phyloP scores from a whole-genome alignment of 2,797 vertebrate genomes.

The Dryobates pubescens region DNA sequence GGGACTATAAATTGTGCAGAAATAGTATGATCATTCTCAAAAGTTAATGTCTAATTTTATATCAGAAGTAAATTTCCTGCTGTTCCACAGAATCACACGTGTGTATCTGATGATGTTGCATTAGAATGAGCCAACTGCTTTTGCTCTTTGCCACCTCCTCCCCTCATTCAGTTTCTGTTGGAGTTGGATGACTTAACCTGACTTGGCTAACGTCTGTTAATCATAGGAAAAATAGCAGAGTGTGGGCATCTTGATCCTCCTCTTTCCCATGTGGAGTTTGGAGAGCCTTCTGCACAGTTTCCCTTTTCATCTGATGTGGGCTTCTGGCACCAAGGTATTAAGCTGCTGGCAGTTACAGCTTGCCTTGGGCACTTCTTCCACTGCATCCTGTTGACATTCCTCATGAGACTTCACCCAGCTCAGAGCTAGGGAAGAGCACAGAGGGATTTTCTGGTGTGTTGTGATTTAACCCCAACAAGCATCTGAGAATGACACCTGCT shows the following conservation, averaged over 20 bases:
- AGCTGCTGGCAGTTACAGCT: neutral
- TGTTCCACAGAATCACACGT: neutral
- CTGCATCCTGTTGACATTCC: neutral
- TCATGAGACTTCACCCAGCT: neutral
- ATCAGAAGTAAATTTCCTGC: too few species aligned
- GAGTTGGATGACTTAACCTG: neutral
- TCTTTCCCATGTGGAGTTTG: neutral
- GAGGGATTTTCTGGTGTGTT: neutral
- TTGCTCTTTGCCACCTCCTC: neutral
- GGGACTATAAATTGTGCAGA: neutral
- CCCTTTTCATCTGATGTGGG: neutral
- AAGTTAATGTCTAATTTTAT: neutral
- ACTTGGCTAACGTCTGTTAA: neutral
- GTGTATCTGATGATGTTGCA: fast-evolving
- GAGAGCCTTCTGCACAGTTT: neutral
- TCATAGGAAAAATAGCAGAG: neutral
- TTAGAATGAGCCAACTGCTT: neutral
- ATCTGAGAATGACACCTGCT: neutral
- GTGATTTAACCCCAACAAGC: neutral
- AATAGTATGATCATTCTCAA: neutral
- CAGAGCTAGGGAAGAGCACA: neutral
- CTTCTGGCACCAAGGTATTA: neutral
- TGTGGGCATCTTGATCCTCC: neutral
- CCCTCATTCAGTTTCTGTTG: neutral
- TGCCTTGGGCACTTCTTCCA: neutral